Evolutionary conservation across 1,140 invertebrate genomes (phyloP).

Genomic region (Polypedilum vanderplanki): DNA sequence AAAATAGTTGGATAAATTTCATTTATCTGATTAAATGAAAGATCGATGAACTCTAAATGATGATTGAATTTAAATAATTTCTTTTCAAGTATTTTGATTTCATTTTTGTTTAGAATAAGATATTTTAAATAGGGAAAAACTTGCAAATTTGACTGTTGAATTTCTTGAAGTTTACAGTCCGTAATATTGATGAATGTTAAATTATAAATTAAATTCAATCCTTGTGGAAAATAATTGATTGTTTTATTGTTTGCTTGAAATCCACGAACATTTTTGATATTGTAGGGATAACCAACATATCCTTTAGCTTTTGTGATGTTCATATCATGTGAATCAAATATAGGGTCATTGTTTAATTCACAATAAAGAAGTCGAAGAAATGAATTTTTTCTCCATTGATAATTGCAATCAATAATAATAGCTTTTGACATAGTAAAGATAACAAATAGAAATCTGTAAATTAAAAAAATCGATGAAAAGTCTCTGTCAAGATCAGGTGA

Average conservation of each 20-base stretch:
- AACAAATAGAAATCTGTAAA: no score
- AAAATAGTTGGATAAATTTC: neutral
- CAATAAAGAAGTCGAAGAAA: no score
- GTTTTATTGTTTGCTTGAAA: neutral
- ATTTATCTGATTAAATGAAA: neutral
- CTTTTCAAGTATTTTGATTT: neutral
- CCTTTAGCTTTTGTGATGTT: no score
- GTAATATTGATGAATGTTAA: neutral
- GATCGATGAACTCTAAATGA: neutral
- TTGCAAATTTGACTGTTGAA: neutral
- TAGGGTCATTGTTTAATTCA: no score
- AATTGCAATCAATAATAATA: no score
- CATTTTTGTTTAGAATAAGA: neutral
- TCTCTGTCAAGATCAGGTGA: no score
- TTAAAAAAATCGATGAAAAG: no score
- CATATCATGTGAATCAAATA: no score
- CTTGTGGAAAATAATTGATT: neutral
- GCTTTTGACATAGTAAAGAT: no score
- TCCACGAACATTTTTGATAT: neutral
- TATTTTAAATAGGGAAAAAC: neutral
- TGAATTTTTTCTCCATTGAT: no score
- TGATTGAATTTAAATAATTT: neutral
- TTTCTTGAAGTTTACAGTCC: neutral
- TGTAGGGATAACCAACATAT: no score
- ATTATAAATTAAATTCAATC: neutral